Evolutionary conservation across 2,113 vertebrate genomes (phyloP), one percentile per base, ranked within the genome.

Genomic region (Furnarius figulus): DNA sequence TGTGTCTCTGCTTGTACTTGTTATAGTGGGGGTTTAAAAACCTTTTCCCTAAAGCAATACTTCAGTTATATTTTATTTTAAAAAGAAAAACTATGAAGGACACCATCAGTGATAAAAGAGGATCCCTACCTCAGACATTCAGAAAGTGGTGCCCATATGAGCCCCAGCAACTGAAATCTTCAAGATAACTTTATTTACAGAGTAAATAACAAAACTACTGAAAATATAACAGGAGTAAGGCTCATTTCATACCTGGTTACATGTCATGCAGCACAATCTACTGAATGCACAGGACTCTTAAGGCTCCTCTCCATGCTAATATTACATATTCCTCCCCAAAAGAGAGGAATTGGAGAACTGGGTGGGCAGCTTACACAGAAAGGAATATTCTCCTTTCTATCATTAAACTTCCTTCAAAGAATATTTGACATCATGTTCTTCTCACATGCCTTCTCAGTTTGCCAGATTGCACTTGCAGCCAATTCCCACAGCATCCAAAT

Each of bases 1-100:
- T 35, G 39, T 46, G 5, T 27, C 42, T 84, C 70, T n/a, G 50
- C 30, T 85, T 56, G 6, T 27, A 58, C 14, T 89, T 2, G 1
- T 49, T 39, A 39, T 5, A 1, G 0, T 10, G 6, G 7, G 3
- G 2, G 2, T 39, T 53, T 12, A 7, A 72, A 47, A 31, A 3
- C 10, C 27, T 86, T 53, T 37, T 4, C 12, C 28, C 6, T 53
- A 68, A 49, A 14, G 67, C 24, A 65, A 47, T 44, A 31, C 5
- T 46, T 74, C 10, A 67, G 42, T 8, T 66, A 6, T 6, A 66
- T 8, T 58, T 82, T 53, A 30, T 37, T 90, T 83, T 70, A 28
- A 20, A 80, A 70, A 84, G 3, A 77, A 84, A 52, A 78, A 71
- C 18, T 35, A 33, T 16, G 50, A 50, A 73, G 20, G 8, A 65